A percentile compares a stretch with the other conserved stretches of the same genome.
Conservation (phyloP, 2,113 vertebrate genomes). For the Pachyramphus minor region DNA sequence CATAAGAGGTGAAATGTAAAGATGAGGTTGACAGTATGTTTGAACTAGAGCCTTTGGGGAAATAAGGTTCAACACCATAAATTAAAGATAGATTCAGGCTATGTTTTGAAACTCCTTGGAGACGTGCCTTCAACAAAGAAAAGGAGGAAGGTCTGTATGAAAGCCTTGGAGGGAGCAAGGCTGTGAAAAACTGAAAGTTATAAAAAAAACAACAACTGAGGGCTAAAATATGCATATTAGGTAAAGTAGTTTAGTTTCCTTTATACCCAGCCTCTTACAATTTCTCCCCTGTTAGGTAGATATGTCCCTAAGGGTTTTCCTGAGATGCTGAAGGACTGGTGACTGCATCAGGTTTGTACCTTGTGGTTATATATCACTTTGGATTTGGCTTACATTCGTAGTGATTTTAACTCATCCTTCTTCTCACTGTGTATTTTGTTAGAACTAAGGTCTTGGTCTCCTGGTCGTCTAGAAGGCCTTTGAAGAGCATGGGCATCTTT, state of each 20-base stretch:
- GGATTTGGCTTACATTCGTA: neutral
- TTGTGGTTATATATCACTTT: neutral
- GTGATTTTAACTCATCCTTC: neutral
- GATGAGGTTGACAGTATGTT: neutral
- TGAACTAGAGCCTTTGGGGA: neutral
- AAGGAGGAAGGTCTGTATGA: neutral
- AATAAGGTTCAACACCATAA: slow-evolving; percentile 21
- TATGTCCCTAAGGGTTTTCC: neutral
- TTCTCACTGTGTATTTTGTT: rapidly evolving
- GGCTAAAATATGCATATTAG: neutral
- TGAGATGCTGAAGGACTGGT: neutral
- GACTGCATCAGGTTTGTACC: neutral
- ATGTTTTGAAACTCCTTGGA: neutral
- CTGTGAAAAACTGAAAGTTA: neutral
- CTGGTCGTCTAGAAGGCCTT: neutral
- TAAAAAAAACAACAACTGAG: neutral
- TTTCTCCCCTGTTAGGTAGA: neutral
- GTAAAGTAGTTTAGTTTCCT: neutral
- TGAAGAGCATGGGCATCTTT: neutral
- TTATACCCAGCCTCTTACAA: neutral
- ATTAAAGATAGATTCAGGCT: slow-evolving; percentile 20
- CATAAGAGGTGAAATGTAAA: slow-evolving; percentile 2
- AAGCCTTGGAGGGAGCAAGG: neutral
- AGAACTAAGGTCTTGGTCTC: neutral
- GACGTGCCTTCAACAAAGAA: neutral